Percentiles rank a stretch among this genome's conserved stretches.
phyloP scores from a whole-genome alignment of 2,113 vertebrate genomes.

The Nibea coibor region DNA sequence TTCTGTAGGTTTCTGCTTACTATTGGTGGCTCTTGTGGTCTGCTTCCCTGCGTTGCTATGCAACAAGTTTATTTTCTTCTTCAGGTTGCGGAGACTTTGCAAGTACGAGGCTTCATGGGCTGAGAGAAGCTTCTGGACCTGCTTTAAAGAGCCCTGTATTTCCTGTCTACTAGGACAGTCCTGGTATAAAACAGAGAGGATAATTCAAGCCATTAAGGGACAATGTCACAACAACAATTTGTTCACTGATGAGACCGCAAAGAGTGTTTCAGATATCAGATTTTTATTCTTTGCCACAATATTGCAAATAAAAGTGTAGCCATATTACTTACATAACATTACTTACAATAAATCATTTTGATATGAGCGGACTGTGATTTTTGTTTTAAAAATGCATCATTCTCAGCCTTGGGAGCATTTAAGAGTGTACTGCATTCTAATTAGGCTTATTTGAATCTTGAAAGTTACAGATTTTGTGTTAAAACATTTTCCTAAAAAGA shows the following conservation, averaged over 20 bases:
- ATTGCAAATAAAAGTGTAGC: neutral
- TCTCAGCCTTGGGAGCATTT: neutral
- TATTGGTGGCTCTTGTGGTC: constrained; percentile 74
- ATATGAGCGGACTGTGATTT: neutral
- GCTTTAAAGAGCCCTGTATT: constrained; percentile 79
- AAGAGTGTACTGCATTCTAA: neutral
- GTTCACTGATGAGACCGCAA: neutral
- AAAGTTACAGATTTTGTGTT: neutral
- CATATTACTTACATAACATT: neutral
- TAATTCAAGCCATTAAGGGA: neutral
- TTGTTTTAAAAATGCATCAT: neutral
- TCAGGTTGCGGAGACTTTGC: constrained; percentile 80
- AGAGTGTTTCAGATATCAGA: no score
- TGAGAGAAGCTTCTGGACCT: constrained; percentile 89
- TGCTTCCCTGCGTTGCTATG: constrained; percentile 75
- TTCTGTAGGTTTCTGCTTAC: constrained; percentile 65
- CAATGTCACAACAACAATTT: neutral
- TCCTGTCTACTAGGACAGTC: constrained; percentile 85
- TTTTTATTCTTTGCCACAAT: neutral
- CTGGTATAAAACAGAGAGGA: constrained; percentile 66
- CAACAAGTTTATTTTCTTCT: constrained; percentile 87
- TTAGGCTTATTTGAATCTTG: neutral
- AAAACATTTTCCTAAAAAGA: neutral
- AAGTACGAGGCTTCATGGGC: constrained; percentile 86
- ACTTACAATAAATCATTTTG: neutral